Evolutionary conservation across 2,888 invertebrate species (phyloP).

Genomic region (Terebella lapidaria): DNA sequence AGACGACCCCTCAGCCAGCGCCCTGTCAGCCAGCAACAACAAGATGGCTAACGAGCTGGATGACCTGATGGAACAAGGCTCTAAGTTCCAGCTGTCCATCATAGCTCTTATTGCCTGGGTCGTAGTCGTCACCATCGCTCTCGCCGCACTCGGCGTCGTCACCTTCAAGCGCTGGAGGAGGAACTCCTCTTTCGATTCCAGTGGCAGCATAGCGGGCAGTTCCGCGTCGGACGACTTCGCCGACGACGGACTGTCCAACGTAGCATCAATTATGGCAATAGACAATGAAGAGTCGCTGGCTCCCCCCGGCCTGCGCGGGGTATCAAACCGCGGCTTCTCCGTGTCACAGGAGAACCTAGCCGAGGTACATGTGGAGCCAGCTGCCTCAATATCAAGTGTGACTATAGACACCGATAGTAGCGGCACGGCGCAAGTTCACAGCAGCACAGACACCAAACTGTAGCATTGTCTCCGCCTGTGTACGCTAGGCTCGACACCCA

Average conservation of each 20-base stretch:
- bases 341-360: not conserved
- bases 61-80: too few relatives aligned
- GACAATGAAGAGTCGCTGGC: not conserved
- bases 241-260: not conserved
- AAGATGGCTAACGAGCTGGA: too few relatives aligned
- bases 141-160: conserved; percentile 15
- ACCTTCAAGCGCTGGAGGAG: conserved; percentile 18
- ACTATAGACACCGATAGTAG: too few relatives aligned
- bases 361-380: not conserved
- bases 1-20: too few relatives aligned
- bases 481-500: too few relatives aligned
- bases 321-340: not conserved
- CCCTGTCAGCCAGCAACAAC: too few relatives aligned
- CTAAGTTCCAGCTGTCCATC: conserved; percentile 10
- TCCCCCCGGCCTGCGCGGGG: not conserved
- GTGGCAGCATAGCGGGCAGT: not conserved
- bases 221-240: not conserved
- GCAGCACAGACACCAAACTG: too few relatives aligned
- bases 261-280: not conserved
- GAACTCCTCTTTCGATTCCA: not conserved
- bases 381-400: not conserved
- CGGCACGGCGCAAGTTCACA: too few relatives aligned
- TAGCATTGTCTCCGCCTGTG: too few relatives aligned
- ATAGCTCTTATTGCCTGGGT: conserved; percentile 19
- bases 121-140: conserved; percentile 19